phyloP scores from a whole-genome alignment of 2,113 vertebrate species.

The Forbesichthys papilliferus region DNA sequence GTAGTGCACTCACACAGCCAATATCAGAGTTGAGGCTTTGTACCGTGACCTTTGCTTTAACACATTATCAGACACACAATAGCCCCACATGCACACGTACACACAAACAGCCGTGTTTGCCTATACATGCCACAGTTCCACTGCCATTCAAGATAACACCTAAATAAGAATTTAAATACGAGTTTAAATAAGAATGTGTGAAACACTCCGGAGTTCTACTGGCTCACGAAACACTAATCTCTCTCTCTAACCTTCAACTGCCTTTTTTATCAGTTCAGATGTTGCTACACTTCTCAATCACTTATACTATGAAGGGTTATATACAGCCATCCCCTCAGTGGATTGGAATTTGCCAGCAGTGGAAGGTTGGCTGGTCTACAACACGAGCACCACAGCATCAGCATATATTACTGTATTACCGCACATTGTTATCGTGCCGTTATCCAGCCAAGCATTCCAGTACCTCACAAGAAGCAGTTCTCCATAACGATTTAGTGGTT shows the following conservation, averaged over 20 bases:
- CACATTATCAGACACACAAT: slow-evolving; percentile 25
- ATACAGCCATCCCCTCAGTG: slow-evolving; percentile 47
- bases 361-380: slow-evolving; percentile 17
- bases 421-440: slow-evolving; percentile 38
- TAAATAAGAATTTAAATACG: neutral
- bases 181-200: slow-evolving; percentile 24
- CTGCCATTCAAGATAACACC: slow-evolving; percentile 52
- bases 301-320: slow-evolving; percentile 37
- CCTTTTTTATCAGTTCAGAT: slow-evolving; percentile 47
- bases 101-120: neutral
- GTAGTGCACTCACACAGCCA: slow-evolving; percentile 1
- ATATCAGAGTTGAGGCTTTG: slow-evolving; percentile 16
- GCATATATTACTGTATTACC: slow-evolving; percentile 24
- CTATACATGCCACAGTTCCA: slow-evolving; percentile 29
- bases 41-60: slow-evolving; percentile 31
- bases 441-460: slow-evolving; percentile 44
- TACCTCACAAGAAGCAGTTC: slow-evolving; percentile 32
- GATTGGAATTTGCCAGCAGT: slow-evolving; percentile 62
- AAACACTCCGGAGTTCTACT: slow-evolving; percentile 11
- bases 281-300: slow-evolving; percentile 25
- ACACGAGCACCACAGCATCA: slow-evolving; percentile 46
- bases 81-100: neutral
- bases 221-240: slow-evolving; percentile 13
- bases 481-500: neutral
- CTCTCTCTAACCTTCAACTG: slow-evolving; percentile 29